phyloP scores from a whole-genome alignment of 2,888 invertebrate species.

The Callosobruchus maculatus region DNA sequence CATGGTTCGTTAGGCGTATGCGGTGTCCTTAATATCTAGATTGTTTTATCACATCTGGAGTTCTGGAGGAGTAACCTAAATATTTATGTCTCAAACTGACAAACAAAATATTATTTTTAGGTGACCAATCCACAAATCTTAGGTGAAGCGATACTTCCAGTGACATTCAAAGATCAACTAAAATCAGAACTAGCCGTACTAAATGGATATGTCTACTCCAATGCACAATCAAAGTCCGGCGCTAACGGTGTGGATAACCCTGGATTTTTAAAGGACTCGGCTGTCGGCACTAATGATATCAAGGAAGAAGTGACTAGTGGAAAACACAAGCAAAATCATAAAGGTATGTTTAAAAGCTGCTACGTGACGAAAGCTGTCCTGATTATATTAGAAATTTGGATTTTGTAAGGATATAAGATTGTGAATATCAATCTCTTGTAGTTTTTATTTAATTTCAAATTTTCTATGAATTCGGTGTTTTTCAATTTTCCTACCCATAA shows the following conservation, averaged over 20 bases:
- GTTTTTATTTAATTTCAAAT: too few relatives aligned
- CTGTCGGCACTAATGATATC: neutral
- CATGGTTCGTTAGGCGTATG: too few relatives aligned
- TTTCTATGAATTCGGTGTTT: too few relatives aligned
- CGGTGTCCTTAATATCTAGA: too few relatives aligned
- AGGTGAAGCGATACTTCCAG: neutral
- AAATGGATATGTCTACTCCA: neutral
- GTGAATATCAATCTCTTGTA: too few relatives aligned
- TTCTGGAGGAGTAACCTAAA: too few relatives aligned
- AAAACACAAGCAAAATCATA: neutral
- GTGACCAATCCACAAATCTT: neutral
- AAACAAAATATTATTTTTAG: neutral
- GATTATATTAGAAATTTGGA: too few relatives aligned
- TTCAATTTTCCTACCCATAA: too few relatives aligned
- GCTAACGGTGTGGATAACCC: slow-evolving; percentile 18
- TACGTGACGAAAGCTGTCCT: too few relatives aligned
- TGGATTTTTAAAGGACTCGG: slow-evolving; percentile 10
- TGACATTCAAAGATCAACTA: neutral
- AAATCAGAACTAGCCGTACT: neutral
- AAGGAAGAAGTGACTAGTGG: neutral
- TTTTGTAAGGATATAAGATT: too few relatives aligned
- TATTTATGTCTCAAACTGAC: too few relatives aligned
- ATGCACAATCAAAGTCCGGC: neutral
- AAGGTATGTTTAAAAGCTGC: neutral
- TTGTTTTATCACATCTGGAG: too few relatives aligned